phyloP scores from a whole-genome alignment of 1,140 invertebrate species.

The Heliconius himera region DNA sequence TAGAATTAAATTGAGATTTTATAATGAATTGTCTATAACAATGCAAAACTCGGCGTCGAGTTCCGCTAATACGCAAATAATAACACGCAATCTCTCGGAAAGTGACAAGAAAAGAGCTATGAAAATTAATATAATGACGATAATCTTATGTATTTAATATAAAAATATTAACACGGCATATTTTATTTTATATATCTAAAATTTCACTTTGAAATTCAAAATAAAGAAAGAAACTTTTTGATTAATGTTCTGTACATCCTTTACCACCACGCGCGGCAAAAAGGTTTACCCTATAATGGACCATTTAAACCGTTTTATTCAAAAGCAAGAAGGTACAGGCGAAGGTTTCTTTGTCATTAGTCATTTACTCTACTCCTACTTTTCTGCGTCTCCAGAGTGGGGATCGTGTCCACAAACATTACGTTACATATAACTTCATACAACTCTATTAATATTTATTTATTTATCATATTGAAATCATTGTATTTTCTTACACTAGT shows the following conservation, averaged over 20 bases:
- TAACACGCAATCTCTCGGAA: no score
- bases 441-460: no score
- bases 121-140: no score
- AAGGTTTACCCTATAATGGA: neutral
- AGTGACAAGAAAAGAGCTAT: no score
- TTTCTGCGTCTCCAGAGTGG: no score
- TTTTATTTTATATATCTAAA: neutral
- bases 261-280: neutral
- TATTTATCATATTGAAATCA: no score
- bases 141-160: no score
- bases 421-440: no score
- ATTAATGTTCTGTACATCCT: constrained; percentile 33
- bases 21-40: neutral
- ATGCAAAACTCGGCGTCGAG: no score
- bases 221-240: neutral
- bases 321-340: neutral
- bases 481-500: no score
- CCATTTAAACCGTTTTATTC: neutral
- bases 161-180: neutral
- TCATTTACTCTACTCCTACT: neutral
- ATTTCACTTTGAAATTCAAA: neutral
- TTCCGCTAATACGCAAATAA: no score
- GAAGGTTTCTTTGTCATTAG: neutral
- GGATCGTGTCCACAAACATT: no score
- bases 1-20: constrained; percentile 5